A percentile compares a stretch with the other conserved stretches of the same genome.
These are phyloP conservation scores for Allobates femoralis DNA, from an alignment of 2,797 vertebrate genomes.

Conservation along the genomic window DNA sequence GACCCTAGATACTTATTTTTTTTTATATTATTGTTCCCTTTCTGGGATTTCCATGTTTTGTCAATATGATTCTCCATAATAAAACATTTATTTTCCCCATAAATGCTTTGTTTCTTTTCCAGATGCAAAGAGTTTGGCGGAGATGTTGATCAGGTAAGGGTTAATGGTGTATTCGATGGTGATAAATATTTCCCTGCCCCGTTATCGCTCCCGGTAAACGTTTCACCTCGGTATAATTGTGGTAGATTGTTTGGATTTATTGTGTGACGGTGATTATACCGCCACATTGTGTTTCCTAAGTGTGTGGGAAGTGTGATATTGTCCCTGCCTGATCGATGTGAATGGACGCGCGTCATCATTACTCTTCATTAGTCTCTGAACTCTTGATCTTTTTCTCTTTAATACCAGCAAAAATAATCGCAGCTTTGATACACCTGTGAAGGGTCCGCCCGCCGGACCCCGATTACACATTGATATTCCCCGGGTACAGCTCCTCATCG, in stretches of 20 bases:
- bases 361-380: background rate
- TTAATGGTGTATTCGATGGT: background rate
- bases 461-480: conserved; percentile 98
- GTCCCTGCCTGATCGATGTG: background rate
- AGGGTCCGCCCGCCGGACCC: conserved; percentile 96
- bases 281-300: background rate
- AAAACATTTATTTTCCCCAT: too few species aligned
- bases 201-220: background rate
- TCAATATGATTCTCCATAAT: background rate
- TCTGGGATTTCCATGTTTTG: background rate
- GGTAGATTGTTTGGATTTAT: background rate
- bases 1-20: too few species aligned
- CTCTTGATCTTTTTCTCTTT: conserved; percentile 51
- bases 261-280: background rate
- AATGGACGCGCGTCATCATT: background rate
- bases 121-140: conserved; percentile 98
- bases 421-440: conserved; percentile 98
- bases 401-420: conserved; percentile 95
- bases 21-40: background rate
- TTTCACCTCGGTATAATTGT: background rate
- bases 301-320: background rate
- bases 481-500: conserved; percentile 95
- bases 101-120: conserved; percentile 58
- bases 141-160: conserved; percentile 96
- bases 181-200: background rate